Evolutionary conservation across 1,140 invertebrate species (phyloP).

Genomic region (Drosophila repletoides): DNA sequence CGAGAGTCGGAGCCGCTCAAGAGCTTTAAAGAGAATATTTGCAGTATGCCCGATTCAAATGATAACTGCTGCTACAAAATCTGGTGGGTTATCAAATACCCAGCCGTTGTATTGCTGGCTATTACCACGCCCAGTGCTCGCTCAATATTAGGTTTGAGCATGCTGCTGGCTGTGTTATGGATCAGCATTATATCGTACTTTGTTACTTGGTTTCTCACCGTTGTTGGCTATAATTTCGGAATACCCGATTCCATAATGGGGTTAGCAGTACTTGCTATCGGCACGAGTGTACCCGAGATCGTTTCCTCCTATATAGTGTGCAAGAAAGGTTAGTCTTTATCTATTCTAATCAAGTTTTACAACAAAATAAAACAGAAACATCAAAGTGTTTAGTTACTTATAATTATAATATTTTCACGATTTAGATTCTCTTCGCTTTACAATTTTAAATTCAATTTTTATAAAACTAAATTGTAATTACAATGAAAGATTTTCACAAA

Average conservation of each 20-base stretch:
- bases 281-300: conserved; percentile 91
- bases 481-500: too few species aligned
- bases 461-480: too few species aligned
- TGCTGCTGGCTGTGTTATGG: conserved; percentile 93
- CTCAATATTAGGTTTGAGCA: conserved; percentile 84
- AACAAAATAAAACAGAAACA: too few species aligned
- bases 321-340: conserved; percentile 84
- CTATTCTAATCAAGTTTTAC: too few species aligned
- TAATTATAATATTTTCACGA: too few species aligned
- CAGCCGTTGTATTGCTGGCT: conserved; percentile 38
- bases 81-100: conserved; percentile 52
- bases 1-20: conserved; percentile 11
- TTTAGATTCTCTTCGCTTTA: too few species aligned
- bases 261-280: conserved; percentile 88
- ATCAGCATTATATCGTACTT: conserved; percentile 92
- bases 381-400: too few species aligned
- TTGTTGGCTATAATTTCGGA: conserved; percentile 90
- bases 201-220: conserved; percentile 95
- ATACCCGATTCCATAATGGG: conserved; percentile 91
- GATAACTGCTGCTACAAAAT: background rate
- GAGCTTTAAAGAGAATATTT: conserved; percentile 28
- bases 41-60: background rate
- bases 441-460: too few species aligned
- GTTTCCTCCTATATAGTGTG: conserved; percentile 91
- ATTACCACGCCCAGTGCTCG: conserved; percentile 53